Percentiles rank a stretch among this genome's conserved stretches.
phyloP scores from a whole-genome alignment of 1,140 invertebrate species.

The Drosophila sp. region DNA sequence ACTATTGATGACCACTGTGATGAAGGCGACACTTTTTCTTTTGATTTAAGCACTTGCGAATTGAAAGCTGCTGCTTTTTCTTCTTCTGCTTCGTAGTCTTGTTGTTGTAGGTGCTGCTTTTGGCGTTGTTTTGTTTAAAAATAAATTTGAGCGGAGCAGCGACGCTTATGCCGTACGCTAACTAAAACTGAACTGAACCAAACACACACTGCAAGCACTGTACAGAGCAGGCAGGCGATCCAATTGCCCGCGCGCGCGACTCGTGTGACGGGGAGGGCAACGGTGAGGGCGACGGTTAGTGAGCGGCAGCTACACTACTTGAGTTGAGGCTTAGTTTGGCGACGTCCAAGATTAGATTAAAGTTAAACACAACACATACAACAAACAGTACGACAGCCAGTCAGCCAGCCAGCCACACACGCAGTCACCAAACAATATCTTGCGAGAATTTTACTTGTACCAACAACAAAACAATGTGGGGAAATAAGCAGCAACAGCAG shows the following conservation, averaged over 20 bases:
- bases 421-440: conserved; percentile 37
- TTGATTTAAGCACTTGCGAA: conserved; percentile 1
- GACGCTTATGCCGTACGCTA: conserved; percentile 48
- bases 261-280: neutral
- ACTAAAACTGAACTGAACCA: conserved; percentile 49
- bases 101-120: neutral
- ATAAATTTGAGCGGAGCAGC: conserved; percentile 53
- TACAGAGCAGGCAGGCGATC: conserved; percentile 20
- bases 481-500: conserved; percentile 1
- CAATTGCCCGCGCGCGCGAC: conserved; percentile 36
- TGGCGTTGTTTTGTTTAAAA: conserved; percentile 48
- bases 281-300: neutral
- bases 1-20: neutral
- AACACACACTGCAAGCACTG: conserved; percentile 29
- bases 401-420: conserved; percentile 20
- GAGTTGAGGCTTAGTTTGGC: conserved; percentile 38
- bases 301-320: conserved; percentile 10
- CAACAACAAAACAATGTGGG: conserved; percentile 40
- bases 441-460: neutral
- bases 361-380: conserved; percentile 33
- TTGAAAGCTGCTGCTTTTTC: neutral
- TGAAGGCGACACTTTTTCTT: conserved; percentile 4
- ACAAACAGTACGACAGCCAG: conserved; percentile 11
- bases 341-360: conserved; percentile 41
- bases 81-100: neutral